Percentiles rank a stretch among this genome's conserved stretches.
phyloP scores from a whole-genome alignment of 2,888 invertebrate species.

The Megaustenia siamemsis region DNA sequence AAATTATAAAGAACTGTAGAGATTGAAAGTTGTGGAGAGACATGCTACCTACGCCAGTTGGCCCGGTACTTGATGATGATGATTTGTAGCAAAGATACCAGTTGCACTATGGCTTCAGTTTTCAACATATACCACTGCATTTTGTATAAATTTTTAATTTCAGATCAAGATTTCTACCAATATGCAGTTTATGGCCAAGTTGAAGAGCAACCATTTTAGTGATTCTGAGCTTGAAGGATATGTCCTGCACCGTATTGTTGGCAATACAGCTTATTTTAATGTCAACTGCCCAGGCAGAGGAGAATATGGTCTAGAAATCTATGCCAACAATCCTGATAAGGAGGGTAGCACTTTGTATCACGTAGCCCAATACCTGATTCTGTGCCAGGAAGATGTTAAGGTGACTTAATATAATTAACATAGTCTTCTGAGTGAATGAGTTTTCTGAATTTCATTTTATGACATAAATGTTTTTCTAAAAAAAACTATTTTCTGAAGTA shows the following conservation, averaged over 20 bases:
- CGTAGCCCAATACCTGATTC: constrained; percentile 78
- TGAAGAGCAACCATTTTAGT: constrained; percentile 74
- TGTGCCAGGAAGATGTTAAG: constrained; percentile 76
- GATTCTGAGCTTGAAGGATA: constrained; percentile 78
- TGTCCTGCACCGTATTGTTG: constrained; percentile 78
- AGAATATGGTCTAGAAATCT: constrained; percentile 80
- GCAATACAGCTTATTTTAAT: constrained; percentile 78
- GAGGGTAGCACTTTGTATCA: constrained; percentile 79
- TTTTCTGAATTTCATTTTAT: too few relatives aligned
- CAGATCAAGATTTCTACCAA: constrained; percentile 74
- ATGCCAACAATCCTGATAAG: constrained; percentile 78
- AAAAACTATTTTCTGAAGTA: too few relatives aligned
- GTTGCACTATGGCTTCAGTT: too few relatives aligned
- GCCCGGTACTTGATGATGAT: too few relatives aligned
- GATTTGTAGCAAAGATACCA: too few relatives aligned
- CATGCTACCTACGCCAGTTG: too few relatives aligned
- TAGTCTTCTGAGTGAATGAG: too few relatives aligned
- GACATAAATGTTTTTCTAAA: too few relatives aligned
- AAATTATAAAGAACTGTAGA: too few relatives aligned
- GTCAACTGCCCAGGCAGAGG: constrained; percentile 77
- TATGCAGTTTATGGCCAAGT: constrained; percentile 79
- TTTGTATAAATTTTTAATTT: constrained; percentile 57
- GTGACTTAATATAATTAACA: constrained; percentile 62
- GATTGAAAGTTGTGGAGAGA: too few relatives aligned
- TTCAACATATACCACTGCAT: too few relatives aligned